phyloP scores from a whole-genome alignment of 2,888 invertebrate genomes.

The Chaitophorus viminalis region DNA sequence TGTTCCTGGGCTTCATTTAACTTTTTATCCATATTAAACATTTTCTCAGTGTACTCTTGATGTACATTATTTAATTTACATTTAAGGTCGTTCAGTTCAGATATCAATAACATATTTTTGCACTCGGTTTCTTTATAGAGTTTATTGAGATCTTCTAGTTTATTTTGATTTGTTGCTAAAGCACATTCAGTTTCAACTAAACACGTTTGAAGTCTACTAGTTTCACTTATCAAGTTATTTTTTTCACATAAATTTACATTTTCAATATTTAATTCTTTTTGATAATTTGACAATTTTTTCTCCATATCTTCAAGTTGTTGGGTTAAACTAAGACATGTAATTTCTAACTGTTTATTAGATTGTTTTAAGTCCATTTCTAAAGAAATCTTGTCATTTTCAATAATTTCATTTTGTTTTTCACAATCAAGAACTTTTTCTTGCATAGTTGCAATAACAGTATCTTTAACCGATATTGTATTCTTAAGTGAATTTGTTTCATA shows the following conservation, averaged over 20 bases:
- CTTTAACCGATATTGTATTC: conserved; percentile 12
- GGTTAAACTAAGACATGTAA: neutral
- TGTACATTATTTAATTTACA: conserved; percentile 7
- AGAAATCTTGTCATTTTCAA: neutral
- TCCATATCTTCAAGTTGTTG: conserved; percentile 8
- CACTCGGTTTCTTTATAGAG: conserved; percentile 15
- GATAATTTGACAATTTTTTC: neutral
- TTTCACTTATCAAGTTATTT: conserved; percentile 17
- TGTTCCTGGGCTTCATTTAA: conserved; percentile 24
- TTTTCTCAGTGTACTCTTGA: conserved; percentile 4
- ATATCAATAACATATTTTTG: neutral
- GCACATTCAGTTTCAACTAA: neutral
- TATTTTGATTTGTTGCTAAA: neutral
- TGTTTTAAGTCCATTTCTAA: conserved; percentile 11
- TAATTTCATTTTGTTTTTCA: conserved; percentile 22
- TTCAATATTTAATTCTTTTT: neutral
- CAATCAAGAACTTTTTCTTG: conserved; percentile 10
- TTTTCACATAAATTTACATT: neutral
- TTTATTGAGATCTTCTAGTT: neutral
- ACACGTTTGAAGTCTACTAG: neutral
- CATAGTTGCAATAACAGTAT: conserved; percentile 20
- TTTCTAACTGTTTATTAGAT: neutral
- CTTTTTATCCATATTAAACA: conserved; percentile 5
- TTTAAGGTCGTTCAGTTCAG: conserved; percentile 31
- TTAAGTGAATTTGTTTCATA: conserved; percentile 8